A percentile compares a stretch with the other conserved stretches of the same genome.
Conservation (phyloP, 2,113 vertebrate species). For the Anseranas semipalmata region DNA sequence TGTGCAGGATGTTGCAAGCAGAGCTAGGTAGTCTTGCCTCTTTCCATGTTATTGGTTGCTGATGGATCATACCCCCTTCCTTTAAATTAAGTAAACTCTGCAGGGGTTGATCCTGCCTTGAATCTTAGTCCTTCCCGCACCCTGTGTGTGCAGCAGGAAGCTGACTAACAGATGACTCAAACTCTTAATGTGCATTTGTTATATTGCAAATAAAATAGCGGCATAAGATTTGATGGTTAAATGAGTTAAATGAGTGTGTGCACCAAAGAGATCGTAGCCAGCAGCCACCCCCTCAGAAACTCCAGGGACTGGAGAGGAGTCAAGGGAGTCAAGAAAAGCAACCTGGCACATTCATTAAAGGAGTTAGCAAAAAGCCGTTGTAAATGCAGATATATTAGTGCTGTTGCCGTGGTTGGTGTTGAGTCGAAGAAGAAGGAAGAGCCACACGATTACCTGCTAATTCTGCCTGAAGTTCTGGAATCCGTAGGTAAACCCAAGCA, state of each 20-base stretch:
- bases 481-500: fast-evolving
- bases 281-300: not conserved
- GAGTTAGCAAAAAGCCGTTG: not conserved
- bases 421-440: not conserved
- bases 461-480: not conserved
- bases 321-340: not conserved
- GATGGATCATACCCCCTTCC: not conserved
- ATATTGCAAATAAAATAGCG: not conserved
- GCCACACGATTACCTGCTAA: not conserved
- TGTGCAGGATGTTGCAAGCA: not conserved
- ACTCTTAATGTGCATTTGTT: not conserved
- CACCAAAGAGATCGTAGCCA: not conserved
- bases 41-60: fast-evolving
- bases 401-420: not conserved
- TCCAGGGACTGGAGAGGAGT: not conserved
- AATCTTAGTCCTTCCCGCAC: not conserved
- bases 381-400: not conserved
- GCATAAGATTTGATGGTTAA: not conserved
- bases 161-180: not conserved
- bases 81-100: not conserved
- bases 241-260: not conserved
- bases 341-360: not conserved
- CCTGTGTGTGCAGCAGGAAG: not conserved
- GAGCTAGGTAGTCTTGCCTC: not conserved
- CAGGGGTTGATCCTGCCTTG: not conserved